A percentile compares a stretch with the other conserved stretches of the same genome.
These are phyloP conservation scores for Melanerpes formicivorus DNA, from an alignment of 2,113 vertebrate genomes.

Conservation along the genomic window DNA sequence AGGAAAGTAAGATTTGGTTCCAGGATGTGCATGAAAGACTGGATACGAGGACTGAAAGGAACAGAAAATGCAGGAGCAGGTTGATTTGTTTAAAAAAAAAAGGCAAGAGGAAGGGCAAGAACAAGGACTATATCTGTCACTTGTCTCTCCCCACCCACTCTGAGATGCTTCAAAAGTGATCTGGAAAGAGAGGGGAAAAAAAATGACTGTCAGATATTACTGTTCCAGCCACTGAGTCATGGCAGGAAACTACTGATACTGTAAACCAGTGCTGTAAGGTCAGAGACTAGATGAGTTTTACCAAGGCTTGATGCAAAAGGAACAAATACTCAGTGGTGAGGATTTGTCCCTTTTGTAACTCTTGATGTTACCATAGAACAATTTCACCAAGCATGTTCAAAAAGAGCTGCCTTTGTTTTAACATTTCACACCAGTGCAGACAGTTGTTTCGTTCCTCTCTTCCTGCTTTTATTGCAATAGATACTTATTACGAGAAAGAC, in stretches of 20 bases:
- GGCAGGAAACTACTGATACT: constrained; percentile 69
- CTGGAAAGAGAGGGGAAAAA: constrained; percentile 62
- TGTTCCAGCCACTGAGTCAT: constrained; percentile 69
- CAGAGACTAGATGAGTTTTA: constrained; percentile 37
- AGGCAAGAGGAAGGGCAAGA: constrained; percentile 30
- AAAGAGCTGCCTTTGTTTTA: constrained; percentile 2
- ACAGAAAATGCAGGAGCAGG: neutral
- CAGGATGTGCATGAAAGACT: neutral
- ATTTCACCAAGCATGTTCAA: neutral
- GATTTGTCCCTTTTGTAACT: neutral
- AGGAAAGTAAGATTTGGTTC: constrained; percentile 18
- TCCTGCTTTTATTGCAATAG: neutral
- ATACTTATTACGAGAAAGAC: neutral
- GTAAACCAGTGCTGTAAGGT: constrained; percentile 51
- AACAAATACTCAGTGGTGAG: neutral
- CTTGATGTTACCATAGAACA: neutral
- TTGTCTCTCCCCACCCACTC: constrained; percentile 8
- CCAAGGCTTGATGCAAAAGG: neutral
- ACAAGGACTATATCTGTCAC: constrained; percentile 46
- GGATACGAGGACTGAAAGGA: neutral
- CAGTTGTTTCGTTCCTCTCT: neutral
- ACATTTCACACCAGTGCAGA: neutral
- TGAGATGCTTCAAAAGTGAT: constrained; percentile 58
- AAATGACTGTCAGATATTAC: constrained; percentile 58
- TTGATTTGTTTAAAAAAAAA: neutral